Evolutionary conservation across 2,797 vertebrate species (phyloP).

Genomic region (Paramormyrops hopkinsi): DNA sequence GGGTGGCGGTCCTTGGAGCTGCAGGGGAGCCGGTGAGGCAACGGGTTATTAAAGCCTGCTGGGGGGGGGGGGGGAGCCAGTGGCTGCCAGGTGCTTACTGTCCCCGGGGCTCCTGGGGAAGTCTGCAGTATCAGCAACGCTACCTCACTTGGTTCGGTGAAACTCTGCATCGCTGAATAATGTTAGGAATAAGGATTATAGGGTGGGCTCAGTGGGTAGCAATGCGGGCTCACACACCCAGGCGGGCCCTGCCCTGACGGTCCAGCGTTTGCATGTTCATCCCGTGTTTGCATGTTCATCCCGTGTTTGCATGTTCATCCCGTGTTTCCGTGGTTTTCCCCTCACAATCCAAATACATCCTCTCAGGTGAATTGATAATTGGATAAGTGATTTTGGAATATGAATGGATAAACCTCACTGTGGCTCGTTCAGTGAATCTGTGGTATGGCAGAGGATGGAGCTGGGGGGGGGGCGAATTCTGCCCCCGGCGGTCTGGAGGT

Average conservation of each 20-base stretch:
- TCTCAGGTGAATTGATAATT: background rate
- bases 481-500: background rate
- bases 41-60: background rate
- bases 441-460: background rate
- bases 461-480: background rate
- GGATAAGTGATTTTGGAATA: background rate
- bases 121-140: background rate
- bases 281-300: background rate
- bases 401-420: background rate
- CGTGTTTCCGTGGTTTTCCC: background rate
- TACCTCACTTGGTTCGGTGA: background rate
- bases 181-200: background rate
- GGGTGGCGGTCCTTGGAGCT: background rate
- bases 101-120: background rate
- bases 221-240: background rate
- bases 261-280: background rate
- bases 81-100: background rate
- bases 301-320: too few relatives aligned
- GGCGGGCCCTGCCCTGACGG: background rate
- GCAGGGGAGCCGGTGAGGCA: background rate
- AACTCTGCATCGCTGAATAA: background rate
- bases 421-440: background rate
- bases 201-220: background rate
- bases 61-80: background rate
- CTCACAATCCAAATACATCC: background rate